phyloP scores from a whole-genome alignment of 2,113 vertebrate genomes.

The Ondatra zibethicus region DNA sequence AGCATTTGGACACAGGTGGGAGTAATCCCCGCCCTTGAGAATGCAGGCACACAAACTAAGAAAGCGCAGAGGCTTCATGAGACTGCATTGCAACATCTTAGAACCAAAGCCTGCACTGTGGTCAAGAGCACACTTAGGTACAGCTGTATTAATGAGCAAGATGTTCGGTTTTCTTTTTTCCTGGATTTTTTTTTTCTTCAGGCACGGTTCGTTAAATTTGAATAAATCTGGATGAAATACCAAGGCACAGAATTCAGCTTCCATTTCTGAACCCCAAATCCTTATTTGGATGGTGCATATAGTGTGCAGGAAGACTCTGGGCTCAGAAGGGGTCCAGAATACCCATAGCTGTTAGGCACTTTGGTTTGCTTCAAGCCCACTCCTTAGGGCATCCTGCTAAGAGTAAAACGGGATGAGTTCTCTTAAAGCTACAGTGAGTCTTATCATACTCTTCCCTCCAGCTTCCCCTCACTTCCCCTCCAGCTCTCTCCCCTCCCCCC shows the following conservation, averaged over 20 bases:
- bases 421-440: background rate
- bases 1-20: background rate
- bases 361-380: no score
- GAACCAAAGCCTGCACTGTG: background rate
- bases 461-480: background rate
- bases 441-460: no score
- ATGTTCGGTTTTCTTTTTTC: background rate
- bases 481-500: background rate
- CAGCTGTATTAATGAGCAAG: no score
- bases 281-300: fast-evolving
- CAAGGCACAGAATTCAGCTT: background rate
- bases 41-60: background rate
- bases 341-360: no score
- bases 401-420: background rate
- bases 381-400: background rate
- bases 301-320: background rate
- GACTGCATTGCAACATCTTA: background rate
- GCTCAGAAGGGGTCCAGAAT: fast-evolving
- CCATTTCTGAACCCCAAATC: background rate
- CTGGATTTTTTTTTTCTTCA: background rate
- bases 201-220: background rate
- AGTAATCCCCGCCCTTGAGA: background rate
- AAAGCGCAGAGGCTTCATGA: background rate
- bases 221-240: background rate
- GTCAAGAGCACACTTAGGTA: fast-evolving